A percentile compares a stretch with the other conserved stretches of the same genome.
These are phyloP conservation scores for Helicoverpa zea DNA, from an alignment of 1,140 invertebrate genomes.

Conservation along the genomic window DNA sequence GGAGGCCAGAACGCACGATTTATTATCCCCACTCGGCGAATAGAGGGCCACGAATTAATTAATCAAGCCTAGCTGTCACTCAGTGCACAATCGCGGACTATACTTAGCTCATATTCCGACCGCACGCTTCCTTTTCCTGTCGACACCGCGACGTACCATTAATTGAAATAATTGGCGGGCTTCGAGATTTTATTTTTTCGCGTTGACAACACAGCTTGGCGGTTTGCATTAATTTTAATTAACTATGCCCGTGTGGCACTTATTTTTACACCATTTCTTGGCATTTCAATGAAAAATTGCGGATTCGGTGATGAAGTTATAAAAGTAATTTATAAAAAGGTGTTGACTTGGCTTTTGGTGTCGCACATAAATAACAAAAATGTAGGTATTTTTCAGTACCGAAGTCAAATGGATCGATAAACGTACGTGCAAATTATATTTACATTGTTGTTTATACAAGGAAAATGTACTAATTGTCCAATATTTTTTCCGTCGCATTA, in stretches of 20 bases:
- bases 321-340: background rate
- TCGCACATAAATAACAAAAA: background rate
- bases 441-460: background rate
- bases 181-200: conserved; percentile 73
- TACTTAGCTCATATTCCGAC: conserved; percentile 70
- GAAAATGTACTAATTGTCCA: background rate
- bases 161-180: conserved; percentile 84
- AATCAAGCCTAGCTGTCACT: conserved; percentile 83
- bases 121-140: conserved; percentile 81
- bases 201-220: conserved; percentile 72
- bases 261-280: conserved; percentile 36
- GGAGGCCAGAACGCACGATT: conserved; percentile 83
- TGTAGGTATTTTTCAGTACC: background rate
- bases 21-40: conserved; percentile 78
- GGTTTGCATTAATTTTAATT: conserved; percentile 52
- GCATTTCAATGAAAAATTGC: conserved; percentile 42
- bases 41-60: conserved; percentile 80
- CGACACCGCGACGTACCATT: conserved; percentile 79
- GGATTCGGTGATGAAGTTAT: conserved; percentile 18
- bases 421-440: conserved; percentile 2
- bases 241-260: conserved; percentile 35
- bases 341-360: conserved; percentile 8
- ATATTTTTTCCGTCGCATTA: conserved; percentile 7
- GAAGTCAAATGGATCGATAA: background rate
- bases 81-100: conserved; percentile 78